phyloP scores from a whole-genome alignment of 2,113 vertebrate species.

The Gymnarchus niloticus region DNA sequence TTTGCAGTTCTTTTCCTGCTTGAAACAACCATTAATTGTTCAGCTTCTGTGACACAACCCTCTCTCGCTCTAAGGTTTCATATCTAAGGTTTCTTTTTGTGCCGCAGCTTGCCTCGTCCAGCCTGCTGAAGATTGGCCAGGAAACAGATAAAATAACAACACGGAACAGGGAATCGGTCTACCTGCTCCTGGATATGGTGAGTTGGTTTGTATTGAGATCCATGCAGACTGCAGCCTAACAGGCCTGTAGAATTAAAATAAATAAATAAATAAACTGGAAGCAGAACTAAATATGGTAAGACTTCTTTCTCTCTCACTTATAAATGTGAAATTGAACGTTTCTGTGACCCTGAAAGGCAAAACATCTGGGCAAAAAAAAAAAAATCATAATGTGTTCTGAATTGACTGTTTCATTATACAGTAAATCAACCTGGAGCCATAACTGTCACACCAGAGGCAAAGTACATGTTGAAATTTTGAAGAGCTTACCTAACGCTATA shows the following conservation, averaged over 20 bases:
- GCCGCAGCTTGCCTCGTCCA: slow-evolving; percentile 88
- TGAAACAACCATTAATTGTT: background rate
- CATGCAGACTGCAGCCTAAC: slow-evolving; percentile 24
- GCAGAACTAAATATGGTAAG: background rate
- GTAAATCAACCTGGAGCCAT: background rate
- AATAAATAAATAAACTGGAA: background rate
- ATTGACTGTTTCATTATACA: background rate
- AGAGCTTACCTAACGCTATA: background rate
- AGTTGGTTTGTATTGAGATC: background rate
- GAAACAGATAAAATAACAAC: slow-evolving; percentile 98
- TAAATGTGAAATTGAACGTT: background rate
- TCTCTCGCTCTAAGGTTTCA: background rate
- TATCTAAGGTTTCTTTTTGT: background rate
- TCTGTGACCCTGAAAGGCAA: background rate
- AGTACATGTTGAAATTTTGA: slow-evolving; percentile 1
- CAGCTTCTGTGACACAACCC: background rate
- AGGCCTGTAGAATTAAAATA: background rate
- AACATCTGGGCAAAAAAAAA: background rate
- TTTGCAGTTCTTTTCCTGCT: background rate
- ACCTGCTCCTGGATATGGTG: slow-evolving; percentile 97
- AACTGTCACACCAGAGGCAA: background rate
- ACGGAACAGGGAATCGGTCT: slow-evolving; percentile 93
- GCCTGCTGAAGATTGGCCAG: slow-evolving; percentile 95
- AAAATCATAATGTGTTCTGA: background rate
- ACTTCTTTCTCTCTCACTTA: background rate